A percentile compares a stretch with the other conserved stretches of the same genome.
Evolutionary conservation across 2,797 vertebrate species (phyloP).

Genomic region (Tamandua tetradactyla): DNA sequence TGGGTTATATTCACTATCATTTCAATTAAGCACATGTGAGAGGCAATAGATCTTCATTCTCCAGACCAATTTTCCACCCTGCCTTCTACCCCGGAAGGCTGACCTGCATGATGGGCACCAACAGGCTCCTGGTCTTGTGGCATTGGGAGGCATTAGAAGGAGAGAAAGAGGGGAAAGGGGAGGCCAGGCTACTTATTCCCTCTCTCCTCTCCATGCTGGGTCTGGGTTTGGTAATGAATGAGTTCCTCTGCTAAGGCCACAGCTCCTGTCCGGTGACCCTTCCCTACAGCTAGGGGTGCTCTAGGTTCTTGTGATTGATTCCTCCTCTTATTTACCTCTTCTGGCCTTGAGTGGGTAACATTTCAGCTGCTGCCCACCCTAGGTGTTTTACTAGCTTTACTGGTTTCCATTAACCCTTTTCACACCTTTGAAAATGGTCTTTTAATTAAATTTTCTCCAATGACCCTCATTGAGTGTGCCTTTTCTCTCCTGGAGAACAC

Average conservation of each 20-base stretch:
- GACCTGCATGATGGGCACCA: too few relatives aligned
- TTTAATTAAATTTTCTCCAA: neutral
- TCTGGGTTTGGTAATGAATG: neutral
- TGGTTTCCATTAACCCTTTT: neutral
- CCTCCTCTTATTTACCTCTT: neutral
- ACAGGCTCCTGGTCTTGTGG: neutral
- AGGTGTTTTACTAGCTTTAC: neutral
- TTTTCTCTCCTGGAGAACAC: neutral
- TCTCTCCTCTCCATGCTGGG: neutral
- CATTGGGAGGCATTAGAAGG: neutral
- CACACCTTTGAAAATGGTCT: too few relatives aligned
- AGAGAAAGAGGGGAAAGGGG: neutral
- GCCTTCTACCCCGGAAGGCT: neutral
- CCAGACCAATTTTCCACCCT: neutral
- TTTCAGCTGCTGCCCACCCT: neutral
- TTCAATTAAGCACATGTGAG: neutral
- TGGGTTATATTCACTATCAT: neutral
- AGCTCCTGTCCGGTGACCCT: neutral
- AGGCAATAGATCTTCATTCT: neutral
- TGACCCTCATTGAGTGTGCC: fast-evolving
- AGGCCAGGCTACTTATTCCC: fast-evolving
- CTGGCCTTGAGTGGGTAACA: neutral
- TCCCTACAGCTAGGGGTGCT: neutral
- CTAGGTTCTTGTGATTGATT: neutral
- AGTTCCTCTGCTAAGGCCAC: neutral